These are phyloP conservation scores for Tenthredo livida DNA, from an alignment of 2,888 invertebrate species.

Conservation along the genomic window DNA sequence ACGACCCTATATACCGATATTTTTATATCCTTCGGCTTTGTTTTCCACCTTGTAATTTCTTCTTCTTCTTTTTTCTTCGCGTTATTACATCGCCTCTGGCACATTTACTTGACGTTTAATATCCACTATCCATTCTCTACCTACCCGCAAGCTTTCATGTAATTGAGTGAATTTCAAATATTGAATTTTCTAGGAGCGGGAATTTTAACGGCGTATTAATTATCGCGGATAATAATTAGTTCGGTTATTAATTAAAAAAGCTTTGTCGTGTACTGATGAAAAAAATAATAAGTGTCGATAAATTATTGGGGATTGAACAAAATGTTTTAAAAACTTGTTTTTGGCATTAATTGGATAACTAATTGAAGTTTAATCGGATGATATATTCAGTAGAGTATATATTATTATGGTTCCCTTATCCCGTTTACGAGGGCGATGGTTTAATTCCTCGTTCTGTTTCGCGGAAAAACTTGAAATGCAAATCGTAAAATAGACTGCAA, in stretches of 20 bases:
- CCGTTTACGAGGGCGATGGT: background rate
- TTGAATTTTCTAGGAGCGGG: background rate
- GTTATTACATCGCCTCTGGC: conserved; percentile 22
- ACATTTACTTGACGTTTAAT: conserved; percentile 12
- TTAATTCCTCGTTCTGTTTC: background rate
- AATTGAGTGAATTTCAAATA: conserved; percentile 32
- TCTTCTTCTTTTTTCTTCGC: background rate
- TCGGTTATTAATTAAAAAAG: conserved; percentile 1
- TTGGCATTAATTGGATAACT: background rate
- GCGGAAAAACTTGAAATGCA: conserved; percentile 33
- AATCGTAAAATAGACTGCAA: conserved; percentile 49
- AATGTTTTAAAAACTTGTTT: background rate
- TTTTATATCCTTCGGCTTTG: conserved; percentile 28
- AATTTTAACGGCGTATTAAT: conserved; percentile 18
- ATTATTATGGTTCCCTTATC: background rate
- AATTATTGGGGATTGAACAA: background rate
- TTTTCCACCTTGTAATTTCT: conserved; percentile 25
- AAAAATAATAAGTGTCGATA: background rate
- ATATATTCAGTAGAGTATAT: background rate
- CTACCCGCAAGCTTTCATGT: background rate
- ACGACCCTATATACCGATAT: background rate
- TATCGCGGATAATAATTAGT: background rate
- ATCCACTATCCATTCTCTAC: conserved; percentile 31
- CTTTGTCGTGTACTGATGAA: background rate
- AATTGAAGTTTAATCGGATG: background rate